Evolutionary conservation across 2,888 invertebrate species (phyloP).

Genomic region (Cenopis cana): DNA sequence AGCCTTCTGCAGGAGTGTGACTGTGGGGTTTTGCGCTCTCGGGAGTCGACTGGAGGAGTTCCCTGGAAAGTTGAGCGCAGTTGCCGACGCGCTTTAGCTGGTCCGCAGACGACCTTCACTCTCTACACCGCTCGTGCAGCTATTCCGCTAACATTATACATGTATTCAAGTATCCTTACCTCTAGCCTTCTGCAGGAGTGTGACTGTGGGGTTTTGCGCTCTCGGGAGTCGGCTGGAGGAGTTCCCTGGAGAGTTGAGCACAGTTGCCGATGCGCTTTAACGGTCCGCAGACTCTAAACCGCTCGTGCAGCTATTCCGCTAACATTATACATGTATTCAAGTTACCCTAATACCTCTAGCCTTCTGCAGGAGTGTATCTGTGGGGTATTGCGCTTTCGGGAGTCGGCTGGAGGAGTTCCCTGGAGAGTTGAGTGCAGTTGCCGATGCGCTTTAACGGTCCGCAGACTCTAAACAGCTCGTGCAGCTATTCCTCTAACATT

Average conservation of each 20-base stretch:
- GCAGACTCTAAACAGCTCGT: conserved; percentile 56
- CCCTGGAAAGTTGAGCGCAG: conserved; percentile 79
- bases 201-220: conserved; percentile 95
- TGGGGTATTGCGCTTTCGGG: conserved; percentile 93
- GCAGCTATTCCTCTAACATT: conserved; percentile 70
- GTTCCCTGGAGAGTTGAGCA: conserved; percentile 73
- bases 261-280: conserved; percentile 87
- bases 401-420: conserved; percentile 82
- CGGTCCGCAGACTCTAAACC: conserved; percentile 80
- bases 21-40: conserved; percentile 93
- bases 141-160: too few species aligned
- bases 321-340: too few species aligned
- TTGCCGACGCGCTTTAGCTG: conserved; percentile 87
- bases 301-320: too few species aligned
- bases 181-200: conserved; percentile 94
- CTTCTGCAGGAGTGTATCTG: conserved; percentile 94
- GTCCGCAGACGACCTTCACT: conserved; percentile 79
- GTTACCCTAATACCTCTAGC: conserved; percentile 90
- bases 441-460: too few species aligned
- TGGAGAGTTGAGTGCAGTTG: conserved; percentile 81
- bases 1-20: conserved; percentile 94
- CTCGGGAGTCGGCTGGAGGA: conserved; percentile 87
- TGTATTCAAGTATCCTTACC: conserved; percentile 82
- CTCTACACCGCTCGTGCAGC: too few species aligned
- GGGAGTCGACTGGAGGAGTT: conserved; percentile 86